Evolutionary conservation across 2,113 vertebrate genomes (phyloP).

Genomic region (Nycticebus coucang): DNA sequence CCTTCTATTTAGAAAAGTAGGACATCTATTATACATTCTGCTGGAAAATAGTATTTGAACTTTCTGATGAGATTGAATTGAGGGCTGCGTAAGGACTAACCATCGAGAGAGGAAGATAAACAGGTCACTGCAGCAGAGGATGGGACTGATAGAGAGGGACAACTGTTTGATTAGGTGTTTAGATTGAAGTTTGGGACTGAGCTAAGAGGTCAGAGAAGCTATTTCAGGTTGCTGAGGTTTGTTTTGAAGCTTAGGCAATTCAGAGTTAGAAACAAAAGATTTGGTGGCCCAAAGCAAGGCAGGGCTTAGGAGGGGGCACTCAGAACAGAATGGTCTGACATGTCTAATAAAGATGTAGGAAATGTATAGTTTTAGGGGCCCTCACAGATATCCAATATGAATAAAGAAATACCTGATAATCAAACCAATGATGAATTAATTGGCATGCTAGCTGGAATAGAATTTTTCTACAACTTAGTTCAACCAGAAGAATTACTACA

Average conservation of each 20-base stretch:
- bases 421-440: not conserved
- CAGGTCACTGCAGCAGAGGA: constrained; percentile 40
- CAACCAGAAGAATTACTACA: not conserved
- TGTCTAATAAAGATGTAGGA: not conserved
- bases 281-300: not conserved
- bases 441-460: not conserved
- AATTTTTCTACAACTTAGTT: not conserved
- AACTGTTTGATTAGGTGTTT: constrained; percentile 69
- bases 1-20: constrained; percentile 66
- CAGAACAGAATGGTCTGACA: not conserved
- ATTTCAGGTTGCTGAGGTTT: not conserved
- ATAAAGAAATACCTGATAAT: not conserved
- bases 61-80: constrained; percentile 69
- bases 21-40: constrained; percentile 74
- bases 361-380: not conserved
- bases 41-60: constrained; percentile 69
- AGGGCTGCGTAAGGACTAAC: constrained; percentile 52
- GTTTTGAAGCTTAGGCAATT: constrained; percentile 16
- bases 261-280: not conserved
- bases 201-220: constrained; percentile 47
- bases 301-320: not conserved
- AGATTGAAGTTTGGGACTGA: constrained; percentile 57
- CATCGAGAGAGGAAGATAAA: constrained; percentile 68
- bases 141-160: constrained; percentile 51
- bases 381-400: not conserved